Evolutionary conservation across 1,140 invertebrate genomes (phyloP).

Genomic region (Nasonia giraulti): DNA sequence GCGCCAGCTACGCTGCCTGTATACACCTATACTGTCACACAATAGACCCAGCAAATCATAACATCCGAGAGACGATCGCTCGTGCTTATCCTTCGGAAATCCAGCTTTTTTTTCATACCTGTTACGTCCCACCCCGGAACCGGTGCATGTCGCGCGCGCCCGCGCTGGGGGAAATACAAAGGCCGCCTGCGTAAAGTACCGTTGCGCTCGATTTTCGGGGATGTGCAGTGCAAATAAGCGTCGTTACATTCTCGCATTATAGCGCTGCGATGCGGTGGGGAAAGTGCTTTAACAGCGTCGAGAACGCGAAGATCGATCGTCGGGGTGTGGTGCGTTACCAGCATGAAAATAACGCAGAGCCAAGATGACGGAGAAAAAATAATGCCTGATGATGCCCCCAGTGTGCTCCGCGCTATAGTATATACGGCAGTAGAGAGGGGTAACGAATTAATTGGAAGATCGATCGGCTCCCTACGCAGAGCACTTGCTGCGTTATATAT

Average conservation of each 20-base stretch:
- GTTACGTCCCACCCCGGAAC: conserved; percentile 40
- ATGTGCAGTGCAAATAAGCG: too few species aligned
- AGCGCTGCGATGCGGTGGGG: too few species aligned
- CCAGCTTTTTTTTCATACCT: conserved; percentile 60
- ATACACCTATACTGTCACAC: conserved; percentile 51
- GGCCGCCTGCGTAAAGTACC: conserved; percentile 9
- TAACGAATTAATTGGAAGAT: conserved; percentile 46
- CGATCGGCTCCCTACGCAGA: conserved; percentile 43
- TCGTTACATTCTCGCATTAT: too few species aligned
- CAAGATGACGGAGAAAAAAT: conserved; percentile 15
- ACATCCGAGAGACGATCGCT: conserved; percentile 55
- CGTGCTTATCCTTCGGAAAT: conserved; percentile 61
- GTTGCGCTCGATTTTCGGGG: conserved; percentile 41
- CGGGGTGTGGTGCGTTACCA: too few species aligned
- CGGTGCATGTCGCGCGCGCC: conserved; percentile 42
- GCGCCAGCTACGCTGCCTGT: neutral
- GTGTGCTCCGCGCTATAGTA: neutral
- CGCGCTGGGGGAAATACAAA: conserved; percentile 34
- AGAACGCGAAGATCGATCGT: too few species aligned
- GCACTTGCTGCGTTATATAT: conserved; percentile 27
- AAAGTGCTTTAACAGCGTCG: too few species aligned
- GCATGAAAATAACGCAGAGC: neutral
- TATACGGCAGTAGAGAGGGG: neutral
- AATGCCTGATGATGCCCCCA: neutral
- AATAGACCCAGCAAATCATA: conserved; percentile 66